Evolutionary conservation across 2,797 vertebrate genomes (phyloP).

Genomic region (Tadarida brasiliensis): DNA sequence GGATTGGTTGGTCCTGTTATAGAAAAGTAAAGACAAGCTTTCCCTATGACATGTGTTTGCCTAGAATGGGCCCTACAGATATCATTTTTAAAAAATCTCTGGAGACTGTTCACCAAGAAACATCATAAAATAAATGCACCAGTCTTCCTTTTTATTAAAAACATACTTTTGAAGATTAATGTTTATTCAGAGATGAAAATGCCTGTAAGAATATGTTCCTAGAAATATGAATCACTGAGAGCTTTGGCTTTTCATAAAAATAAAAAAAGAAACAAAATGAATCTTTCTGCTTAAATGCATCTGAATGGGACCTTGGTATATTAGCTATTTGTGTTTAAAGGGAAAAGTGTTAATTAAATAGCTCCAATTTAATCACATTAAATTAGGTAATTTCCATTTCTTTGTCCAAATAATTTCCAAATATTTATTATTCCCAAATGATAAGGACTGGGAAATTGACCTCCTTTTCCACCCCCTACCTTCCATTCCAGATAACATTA

Average conservation of each 20-base stretch:
- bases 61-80: not conserved
- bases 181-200: constrained; percentile 60
- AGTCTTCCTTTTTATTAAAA: constrained; percentile 63
- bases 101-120: constrained; percentile 19
- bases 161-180: constrained; percentile 64
- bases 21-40: not conserved
- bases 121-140: constrained; percentile 47
- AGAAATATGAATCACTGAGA: constrained; percentile 66
- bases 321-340: constrained; percentile 62
- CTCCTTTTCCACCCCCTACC: not conserved
- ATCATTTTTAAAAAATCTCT: not conserved
- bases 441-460: not conserved
- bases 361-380: constrained; percentile 50
- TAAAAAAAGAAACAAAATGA: constrained; percentile 57
- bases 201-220: constrained; percentile 46
- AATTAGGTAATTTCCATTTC: constrained; percentile 52
- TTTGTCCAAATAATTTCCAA: constrained; percentile 56
- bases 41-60: not conserved
- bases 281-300: constrained; percentile 42
- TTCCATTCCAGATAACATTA: not conserved
- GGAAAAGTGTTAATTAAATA: constrained; percentile 47
- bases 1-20: not conserved
- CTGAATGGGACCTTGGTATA: not conserved
- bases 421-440: constrained; percentile 44
- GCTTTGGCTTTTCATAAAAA: constrained; percentile 57